Evolutionary conservation across 2,113 vertebrate genomes (phyloP).

Genomic region (Engraulis encrasicolus): DNA sequence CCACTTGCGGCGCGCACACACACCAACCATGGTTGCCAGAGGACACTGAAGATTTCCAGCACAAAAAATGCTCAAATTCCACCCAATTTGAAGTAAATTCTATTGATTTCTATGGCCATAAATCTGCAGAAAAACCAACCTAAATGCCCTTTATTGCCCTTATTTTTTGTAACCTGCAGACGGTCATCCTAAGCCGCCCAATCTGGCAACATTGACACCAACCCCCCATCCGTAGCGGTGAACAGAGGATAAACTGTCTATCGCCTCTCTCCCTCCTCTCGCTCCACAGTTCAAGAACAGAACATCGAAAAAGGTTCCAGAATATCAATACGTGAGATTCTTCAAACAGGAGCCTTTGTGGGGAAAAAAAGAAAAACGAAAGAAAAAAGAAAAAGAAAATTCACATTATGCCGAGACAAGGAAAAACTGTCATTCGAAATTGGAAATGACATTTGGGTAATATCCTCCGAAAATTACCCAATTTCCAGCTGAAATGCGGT

Average conservation of each 20-base stretch:
- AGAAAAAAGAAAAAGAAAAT: not conserved
- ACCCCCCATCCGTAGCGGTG: not conserved
- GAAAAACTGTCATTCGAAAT: not conserved
- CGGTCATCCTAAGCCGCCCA: no score
- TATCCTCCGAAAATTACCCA: not conserved
- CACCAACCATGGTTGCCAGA: no score
- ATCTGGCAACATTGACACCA: no score
- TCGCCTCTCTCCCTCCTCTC: not conserved
- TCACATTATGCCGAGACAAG: not conserved
- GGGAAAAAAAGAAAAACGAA: not conserved
- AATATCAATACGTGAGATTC: not conserved
- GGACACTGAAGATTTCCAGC: no score
- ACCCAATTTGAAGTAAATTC: no score
- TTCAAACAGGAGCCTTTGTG: not conserved
- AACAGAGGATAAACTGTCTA: conserved; percentile 9
- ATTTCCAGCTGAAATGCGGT: not conserved
- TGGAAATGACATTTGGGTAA: not conserved
- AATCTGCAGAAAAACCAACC: no score
- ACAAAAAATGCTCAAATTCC: no score
- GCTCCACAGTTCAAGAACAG: not conserved
- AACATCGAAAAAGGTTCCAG: not conserved
- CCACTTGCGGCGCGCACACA: no score
- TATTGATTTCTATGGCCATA: no score
- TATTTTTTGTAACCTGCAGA: no score
- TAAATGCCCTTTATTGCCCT: no score